These are phyloP conservation scores for Alouatta palliata DNA, from an alignment of 2,113 vertebrate species.

Conservation along the genomic window DNA sequence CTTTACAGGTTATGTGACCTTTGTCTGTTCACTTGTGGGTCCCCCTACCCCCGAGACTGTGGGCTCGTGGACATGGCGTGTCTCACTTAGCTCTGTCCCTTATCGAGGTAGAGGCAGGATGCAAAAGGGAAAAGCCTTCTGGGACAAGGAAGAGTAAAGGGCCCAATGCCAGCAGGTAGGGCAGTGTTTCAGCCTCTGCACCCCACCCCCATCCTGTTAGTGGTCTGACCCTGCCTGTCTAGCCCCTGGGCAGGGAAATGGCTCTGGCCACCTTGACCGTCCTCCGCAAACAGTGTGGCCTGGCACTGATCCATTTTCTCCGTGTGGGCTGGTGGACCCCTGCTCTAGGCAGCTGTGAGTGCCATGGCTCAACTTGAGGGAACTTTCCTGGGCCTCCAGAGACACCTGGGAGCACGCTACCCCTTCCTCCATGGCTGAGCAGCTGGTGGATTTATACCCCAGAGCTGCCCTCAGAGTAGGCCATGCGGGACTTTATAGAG, in stretches of 20 bases:
- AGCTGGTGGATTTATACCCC: neutral
- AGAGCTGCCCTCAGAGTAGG: neutral
- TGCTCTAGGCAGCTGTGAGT: neutral
- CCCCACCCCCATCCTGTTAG: accelerated
- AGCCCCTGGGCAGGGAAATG: neutral
- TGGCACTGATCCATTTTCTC: neutral
- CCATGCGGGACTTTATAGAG: neutral
- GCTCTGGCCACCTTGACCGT: neutral
- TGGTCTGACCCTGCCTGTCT: neutral
- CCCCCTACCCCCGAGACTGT: neutral
- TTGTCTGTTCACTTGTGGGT: neutral
- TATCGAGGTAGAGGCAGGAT: neutral
- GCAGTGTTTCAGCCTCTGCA: neutral
- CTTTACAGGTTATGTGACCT: accelerated
- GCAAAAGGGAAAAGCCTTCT: neutral
- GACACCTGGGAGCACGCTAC: neutral
- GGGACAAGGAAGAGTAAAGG: neutral
- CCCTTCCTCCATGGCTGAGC: neutral
- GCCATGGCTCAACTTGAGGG: neutral
- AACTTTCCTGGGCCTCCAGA: neutral
- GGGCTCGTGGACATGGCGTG: neutral
- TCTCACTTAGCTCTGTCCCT: neutral
- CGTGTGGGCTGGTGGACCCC: accelerated
- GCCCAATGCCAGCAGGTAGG: too few relatives aligned
- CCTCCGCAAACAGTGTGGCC: neutral